Evolutionary conservation across 2,797 vertebrate genomes (phyloP).

Genomic region (Anomalospiza imberbis): DNA sequence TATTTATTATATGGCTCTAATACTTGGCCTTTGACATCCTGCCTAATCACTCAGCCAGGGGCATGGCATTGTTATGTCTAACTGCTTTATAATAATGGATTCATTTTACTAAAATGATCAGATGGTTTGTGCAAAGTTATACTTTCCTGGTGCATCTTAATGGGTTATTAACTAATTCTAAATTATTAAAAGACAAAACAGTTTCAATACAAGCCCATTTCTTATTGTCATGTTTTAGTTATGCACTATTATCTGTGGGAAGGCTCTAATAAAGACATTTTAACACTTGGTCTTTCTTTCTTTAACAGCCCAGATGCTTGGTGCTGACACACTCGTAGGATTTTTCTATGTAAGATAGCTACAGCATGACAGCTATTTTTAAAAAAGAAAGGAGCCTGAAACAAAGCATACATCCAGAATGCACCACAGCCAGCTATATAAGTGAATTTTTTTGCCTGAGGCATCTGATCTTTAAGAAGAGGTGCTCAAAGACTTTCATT

Average conservation of each 20-base stretch:
- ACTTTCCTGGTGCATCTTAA: neutral
- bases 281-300: neutral
- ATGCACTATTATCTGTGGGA: neutral
- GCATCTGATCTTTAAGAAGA: neutral
- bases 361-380: slow-evolving; percentile 27
- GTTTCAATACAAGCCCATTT: neutral
- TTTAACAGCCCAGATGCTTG: slow-evolving; percentile 46
- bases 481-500: neutral
- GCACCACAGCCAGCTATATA: neutral
- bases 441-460: neutral
- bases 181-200: neutral
- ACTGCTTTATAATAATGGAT: neutral
- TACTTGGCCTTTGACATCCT: slow-evolving; percentile 11
- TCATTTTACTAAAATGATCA: slow-evolving; percentile 1
- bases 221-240: neutral
- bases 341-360: slow-evolving; percentile 24
- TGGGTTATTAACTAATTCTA: neutral
- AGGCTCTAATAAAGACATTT: neutral
- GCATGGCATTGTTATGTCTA: neutral
- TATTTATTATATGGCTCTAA: neutral
- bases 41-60: neutral
- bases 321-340: neutral
- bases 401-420: neutral
- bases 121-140: neutral
- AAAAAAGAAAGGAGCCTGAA: neutral